Conservation (phyloP, 1,140 invertebrate genomes). For the Daktulosphaira vitifoliae region DNA sequence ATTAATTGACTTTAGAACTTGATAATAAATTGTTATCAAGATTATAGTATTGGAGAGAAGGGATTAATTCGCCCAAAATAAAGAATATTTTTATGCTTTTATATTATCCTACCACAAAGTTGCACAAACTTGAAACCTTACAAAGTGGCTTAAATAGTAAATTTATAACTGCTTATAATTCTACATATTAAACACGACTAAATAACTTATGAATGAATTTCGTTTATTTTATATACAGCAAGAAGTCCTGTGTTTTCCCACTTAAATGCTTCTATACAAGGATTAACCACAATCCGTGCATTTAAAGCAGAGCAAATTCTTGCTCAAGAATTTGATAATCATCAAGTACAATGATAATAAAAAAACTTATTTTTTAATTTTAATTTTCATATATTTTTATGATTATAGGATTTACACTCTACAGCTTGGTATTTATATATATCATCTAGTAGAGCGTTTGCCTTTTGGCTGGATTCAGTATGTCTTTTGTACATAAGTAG, state of each 20-base stretch:
- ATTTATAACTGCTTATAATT: no score
- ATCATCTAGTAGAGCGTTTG: conserved; percentile 58
- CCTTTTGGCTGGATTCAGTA: conserved; percentile 60
- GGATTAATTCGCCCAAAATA: no score
- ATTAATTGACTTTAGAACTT: no score
- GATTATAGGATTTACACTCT: conserved; percentile 48
- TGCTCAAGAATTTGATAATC: conserved; percentile 67
- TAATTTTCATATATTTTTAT: background rate
- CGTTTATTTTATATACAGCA: conserved; percentile 46
- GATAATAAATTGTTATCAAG: no score
- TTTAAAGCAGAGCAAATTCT: conserved; percentile 68
- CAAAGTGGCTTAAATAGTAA: no score
- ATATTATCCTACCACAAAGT: background rate
- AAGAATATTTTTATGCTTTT: no score
- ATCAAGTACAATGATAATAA: conserved; percentile 49
- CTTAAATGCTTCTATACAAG: conserved; percentile 75
- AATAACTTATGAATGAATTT: no score
- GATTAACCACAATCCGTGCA: conserved; percentile 78
- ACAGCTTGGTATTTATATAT: conserved; percentile 62
- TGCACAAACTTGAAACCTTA: background rate
- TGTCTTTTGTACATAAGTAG: conserved; percentile 58
- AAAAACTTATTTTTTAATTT: background rate
- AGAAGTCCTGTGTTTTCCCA: conserved; percentile 79
- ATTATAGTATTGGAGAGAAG: no score
- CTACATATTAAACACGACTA: no score